Evolutionary conservation across 1,140 invertebrate species (phyloP).

Genomic region (Scylla paramamosain): DNA sequence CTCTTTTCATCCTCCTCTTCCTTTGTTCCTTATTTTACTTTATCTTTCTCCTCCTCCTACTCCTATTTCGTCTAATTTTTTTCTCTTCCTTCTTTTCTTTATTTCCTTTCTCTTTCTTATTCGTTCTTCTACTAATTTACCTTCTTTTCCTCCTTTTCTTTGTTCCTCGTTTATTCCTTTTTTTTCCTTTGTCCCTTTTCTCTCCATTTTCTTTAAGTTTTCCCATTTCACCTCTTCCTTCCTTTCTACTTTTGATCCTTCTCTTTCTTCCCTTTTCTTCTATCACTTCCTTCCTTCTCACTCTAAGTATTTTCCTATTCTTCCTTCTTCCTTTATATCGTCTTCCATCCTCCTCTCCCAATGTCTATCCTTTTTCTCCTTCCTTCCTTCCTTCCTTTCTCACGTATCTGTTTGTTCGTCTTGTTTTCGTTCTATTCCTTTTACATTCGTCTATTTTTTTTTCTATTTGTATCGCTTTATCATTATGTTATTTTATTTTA

Average conservation of each 20-base stretch:
- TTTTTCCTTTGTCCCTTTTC: not conserved
- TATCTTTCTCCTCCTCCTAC: too few relatives aligned
- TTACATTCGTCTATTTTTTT: not conserved
- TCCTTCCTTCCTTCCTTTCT: too few relatives aligned
- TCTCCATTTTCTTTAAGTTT: not conserved
- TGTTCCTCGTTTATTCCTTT: not conserved
- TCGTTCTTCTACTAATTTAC: too few relatives aligned
- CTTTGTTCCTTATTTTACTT: not conserved
- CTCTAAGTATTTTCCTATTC: not conserved
- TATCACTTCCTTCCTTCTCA: not conserved
- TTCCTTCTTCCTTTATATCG: not conserved
- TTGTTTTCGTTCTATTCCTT: too few relatives aligned
- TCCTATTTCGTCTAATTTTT: too few relatives aligned
- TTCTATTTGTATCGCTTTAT: not conserved
- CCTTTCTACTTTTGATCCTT: not conserved
- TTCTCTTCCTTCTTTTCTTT: too few relatives aligned
- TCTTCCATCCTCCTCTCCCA: not conserved
- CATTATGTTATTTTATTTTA: not conserved
- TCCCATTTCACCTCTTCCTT: not conserved
- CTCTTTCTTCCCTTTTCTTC: not conserved
- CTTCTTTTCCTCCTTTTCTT: not conserved
- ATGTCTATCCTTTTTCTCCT: too few relatives aligned
- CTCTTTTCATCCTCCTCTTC: not conserved
- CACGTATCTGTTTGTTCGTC: too few relatives aligned
- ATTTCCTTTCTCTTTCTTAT: too few relatives aligned